A percentile compares a stretch with the other conserved stretches of the same genome.
phyloP scores from a whole-genome alignment of 2,888 invertebrate species.

The Alsophila aescularia region DNA sequence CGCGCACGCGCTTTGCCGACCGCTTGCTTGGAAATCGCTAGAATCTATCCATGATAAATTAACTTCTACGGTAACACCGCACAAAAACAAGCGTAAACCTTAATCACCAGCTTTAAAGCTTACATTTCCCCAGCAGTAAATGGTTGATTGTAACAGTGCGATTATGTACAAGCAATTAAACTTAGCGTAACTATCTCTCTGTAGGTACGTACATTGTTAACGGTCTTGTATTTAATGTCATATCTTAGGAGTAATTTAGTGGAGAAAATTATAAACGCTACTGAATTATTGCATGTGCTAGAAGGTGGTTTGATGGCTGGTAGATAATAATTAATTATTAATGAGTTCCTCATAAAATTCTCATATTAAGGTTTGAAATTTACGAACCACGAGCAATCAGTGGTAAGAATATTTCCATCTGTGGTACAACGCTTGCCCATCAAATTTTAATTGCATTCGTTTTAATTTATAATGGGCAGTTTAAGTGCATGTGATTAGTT shows the following conservation, averaged over 20 bases:
- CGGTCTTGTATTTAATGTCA: constrained; percentile 34
- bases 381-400: too few relatives aligned
- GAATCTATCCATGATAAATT: constrained; percentile 57
- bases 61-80: constrained; percentile 30
- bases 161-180: constrained; percentile 47
- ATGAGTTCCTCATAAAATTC: too few relatives aligned
- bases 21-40: constrained; percentile 47
- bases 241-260: constrained; percentile 33
- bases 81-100: constrained; percentile 31
- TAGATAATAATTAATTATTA: too few relatives aligned
- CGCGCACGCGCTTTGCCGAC: constrained; percentile 55
- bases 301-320: not conserved
- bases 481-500: too few relatives aligned
- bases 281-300: not conserved
- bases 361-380: too few relatives aligned
- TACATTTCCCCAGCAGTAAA: constrained; percentile 25
- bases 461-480: too few relatives aligned
- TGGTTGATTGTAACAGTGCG: constrained; percentile 33
- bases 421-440: too few relatives aligned
- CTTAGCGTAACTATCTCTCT: constrained; percentile 37
- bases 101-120: constrained; percentile 34
- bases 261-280: constrained; percentile 20
- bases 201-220: constrained; percentile 42
- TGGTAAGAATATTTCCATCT: too few relatives aligned
- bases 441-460: too few relatives aligned